Evolutionary conservation across 2,797 vertebrate species (phyloP), one percentile per base, ranked within the genome.

Genomic region (Pipistrellus pygmaeus): DNA sequence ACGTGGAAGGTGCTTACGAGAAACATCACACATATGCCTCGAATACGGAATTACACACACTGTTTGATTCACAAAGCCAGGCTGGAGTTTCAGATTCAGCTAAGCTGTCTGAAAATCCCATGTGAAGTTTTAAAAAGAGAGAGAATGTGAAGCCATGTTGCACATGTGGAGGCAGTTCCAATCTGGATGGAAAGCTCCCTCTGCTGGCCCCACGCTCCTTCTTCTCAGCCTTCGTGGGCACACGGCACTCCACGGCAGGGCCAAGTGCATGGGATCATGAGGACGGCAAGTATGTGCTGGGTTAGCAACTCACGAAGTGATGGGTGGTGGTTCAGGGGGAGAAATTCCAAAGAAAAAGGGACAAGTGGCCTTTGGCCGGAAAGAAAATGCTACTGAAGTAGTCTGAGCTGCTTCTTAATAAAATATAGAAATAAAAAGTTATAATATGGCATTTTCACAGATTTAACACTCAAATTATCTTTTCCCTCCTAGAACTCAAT

Each of bases 141-240:
- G 91, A 94, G 51, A 93, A 78, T 72, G 46, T 75, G 57, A 90
- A 66, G 91, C 93, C 85, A 51, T 2, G 13, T 44, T 8, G 84
- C 89, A 0, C 0, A 2, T 6, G 32, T 53, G 83, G 94, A 97
- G 64, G 57, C 27, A 46, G 13, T 38, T 91, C 73, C 97, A 97
- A 51, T 55, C 94, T 94, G 96, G 96, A 96, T 88, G 76, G 80
- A 98, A 97, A 85, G 97, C 98, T 96, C 98, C 98, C 98, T 97
- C 98, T 98, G 89, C 98, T 97, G 98, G 98, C 85, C 76, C 55
- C 64, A 32, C 13, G 0, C 9, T 20, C 30, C 76, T 20, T 15
- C 0, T 13, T 20, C 35, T 55, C 68, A 66, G n/a, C 8, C 1
- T 23, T 4, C 44, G 21, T 32, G 18, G 10, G 8, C 30, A 3